phyloP scores from a whole-genome alignment of 2,888 invertebrate species.

The Tortrix viridana region DNA sequence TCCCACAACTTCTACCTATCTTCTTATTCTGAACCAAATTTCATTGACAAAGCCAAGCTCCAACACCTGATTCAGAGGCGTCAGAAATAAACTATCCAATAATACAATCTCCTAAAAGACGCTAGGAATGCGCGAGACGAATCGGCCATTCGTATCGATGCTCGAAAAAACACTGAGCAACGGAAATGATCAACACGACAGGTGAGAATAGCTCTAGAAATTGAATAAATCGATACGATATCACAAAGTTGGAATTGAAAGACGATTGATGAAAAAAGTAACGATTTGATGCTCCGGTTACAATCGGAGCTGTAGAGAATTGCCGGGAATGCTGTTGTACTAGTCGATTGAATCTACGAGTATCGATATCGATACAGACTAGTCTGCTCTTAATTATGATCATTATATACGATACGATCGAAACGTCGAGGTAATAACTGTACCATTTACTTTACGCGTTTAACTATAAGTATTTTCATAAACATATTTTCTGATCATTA shows the following conservation, averaged over 20 bases:
- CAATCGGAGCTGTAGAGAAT: constrained; percentile 46
- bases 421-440: too few relatives aligned
- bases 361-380: constrained; percentile 16
- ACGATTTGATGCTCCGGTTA: constrained; percentile 69
- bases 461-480: too few relatives aligned
- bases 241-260: constrained; percentile 79
- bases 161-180: constrained; percentile 55
- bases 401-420: too few relatives aligned
- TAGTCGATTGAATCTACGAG: constrained; percentile 43
- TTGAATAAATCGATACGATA: constrained; percentile 79
- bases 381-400: too few relatives aligned
- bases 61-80: constrained; percentile 47
- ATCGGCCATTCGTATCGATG: constrained; percentile 67
- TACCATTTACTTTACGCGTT: too few relatives aligned
- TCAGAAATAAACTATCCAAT: constrained; percentile 56
- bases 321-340: constrained; percentile 16
- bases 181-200: constrained; percentile 77
- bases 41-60: not conserved
- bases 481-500: too few relatives aligned
- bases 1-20: not conserved
- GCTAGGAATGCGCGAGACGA: constrained; percentile 76
- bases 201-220: constrained; percentile 75
- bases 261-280: constrained; percentile 72
- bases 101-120: constrained; percentile 57
- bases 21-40: not conserved